Percentiles rank a stretch among this genome's conserved stretches.
Evolutionary conservation across 2,888 invertebrate genomes (phyloP).

Genomic region (Dendrolimus houi): DNA sequence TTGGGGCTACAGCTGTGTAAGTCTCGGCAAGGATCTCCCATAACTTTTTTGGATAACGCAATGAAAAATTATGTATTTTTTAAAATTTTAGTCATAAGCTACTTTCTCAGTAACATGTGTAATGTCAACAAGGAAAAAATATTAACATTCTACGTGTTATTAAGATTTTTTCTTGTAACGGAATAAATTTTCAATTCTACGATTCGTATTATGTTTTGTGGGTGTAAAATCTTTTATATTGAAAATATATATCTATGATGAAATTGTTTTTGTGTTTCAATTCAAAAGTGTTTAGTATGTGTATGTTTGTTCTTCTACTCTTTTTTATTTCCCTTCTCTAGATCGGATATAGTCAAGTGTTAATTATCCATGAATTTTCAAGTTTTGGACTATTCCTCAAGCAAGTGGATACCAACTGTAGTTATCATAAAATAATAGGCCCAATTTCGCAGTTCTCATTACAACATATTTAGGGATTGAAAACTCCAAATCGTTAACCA

Average conservation of each 20-base stretch:
- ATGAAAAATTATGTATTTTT: constrained; percentile 22
- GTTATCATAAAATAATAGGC: too few species aligned
- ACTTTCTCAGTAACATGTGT: constrained; percentile 5
- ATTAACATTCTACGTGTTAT: constrained; percentile 31
- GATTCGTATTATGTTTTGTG: constrained; percentile 53
- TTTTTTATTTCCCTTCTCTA: too few species aligned
- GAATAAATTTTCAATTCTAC: constrained; percentile 52
- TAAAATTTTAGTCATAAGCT: constrained; percentile 39
- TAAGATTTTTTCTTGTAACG: constrained; percentile 35
- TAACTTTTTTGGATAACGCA: constrained; percentile 38
- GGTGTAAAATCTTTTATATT: constrained; percentile 42
- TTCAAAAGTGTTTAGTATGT: not conserved
- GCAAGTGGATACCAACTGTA: too few species aligned
- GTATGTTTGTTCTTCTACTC: too few species aligned
- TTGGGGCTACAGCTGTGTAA: constrained; percentile 36
- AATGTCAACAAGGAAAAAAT: not conserved
- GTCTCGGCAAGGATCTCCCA: constrained; percentile 63
- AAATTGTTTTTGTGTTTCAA: constrained; percentile 24
- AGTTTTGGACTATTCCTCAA: too few species aligned
- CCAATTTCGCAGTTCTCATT: too few species aligned
- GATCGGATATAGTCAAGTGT: too few species aligned
- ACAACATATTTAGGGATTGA: too few species aligned
- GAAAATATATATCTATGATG: constrained; percentile 36
- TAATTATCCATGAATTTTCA: too few species aligned
- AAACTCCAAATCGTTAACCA: too few species aligned